A percentile compares a stretch with the other conserved stretches of the same genome.
These are phyloP conservation scores for Corythoichthys haematopterus DNA, from an alignment of 2,113 vertebrate genomes.

Conservation along the genomic window DNA sequence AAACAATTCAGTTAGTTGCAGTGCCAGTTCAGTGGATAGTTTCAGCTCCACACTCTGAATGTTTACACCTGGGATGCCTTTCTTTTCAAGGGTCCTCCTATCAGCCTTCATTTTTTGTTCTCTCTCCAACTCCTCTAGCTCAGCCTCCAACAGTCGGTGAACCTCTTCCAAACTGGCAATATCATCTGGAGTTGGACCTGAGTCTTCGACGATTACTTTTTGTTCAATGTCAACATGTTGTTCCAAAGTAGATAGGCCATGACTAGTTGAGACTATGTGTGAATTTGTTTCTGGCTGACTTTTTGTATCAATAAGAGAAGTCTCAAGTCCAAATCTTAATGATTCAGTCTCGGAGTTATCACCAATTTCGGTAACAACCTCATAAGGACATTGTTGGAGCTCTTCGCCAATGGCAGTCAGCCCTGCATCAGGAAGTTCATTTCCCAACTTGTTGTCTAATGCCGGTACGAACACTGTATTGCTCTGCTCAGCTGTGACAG, in stretches of 20 bases:
- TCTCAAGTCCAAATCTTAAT: neutral
- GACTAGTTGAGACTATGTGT: constrained; percentile 6
- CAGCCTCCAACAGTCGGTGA: constrained; percentile 44
- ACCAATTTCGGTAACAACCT: neutral
- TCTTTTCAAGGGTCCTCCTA: constrained; percentile 16
- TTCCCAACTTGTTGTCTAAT: constrained; percentile 2
- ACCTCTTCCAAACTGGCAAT: constrained; percentile 44
- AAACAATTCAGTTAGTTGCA: constrained; percentile 91
- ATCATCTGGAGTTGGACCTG: constrained; percentile 23
- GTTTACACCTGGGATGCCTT: constrained; percentile 56
- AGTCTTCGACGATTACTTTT: constrained; percentile 17
- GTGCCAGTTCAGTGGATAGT: constrained; percentile 87
- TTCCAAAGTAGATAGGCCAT: neutral
- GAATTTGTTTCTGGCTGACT: constrained; percentile 8
- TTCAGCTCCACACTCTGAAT: constrained; percentile 87
- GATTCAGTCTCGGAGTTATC: neutral
- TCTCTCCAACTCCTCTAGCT: constrained; percentile 55
- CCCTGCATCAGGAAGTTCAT: constrained; percentile 11
- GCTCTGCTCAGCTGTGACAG: neutral
- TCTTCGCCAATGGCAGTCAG: constrained; percentile 4
- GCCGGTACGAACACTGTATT: neutral
- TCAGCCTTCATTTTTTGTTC: constrained; percentile 31
- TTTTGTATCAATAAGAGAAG: constrained; percentile 6
- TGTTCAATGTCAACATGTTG: neutral
- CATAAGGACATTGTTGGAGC: constrained; percentile 2